Evolutionary conservation across 2,113 vertebrate species (phyloP), one percentile per base, ranked within the genome.

Genomic region (Pseudorhombus dupliciocellatus): DNA sequence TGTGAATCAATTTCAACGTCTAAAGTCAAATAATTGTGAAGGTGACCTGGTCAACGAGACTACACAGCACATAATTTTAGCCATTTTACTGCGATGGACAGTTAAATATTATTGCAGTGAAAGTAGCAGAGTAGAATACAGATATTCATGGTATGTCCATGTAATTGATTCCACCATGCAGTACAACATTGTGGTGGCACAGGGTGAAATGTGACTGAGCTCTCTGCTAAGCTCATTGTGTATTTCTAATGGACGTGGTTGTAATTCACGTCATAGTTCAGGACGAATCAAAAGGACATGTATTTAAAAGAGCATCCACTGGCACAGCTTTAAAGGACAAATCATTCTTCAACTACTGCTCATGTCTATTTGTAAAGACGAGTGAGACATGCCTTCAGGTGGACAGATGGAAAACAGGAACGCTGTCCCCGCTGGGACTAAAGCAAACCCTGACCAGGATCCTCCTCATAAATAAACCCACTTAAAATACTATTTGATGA

Each of bases 331-430:
- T 55, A 80, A 75, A 84, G 90, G 79, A 70, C 77, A 81, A 87
- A 82, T 88, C 83, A 83, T 79, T 85, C 86, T 79, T 64, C 74
- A 66, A 40, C 77, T 58, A 53, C 64, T 22, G 66, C 85, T 83
- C 87, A 89, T 79, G 79, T 87, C 87, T 87, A 84, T 91, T 89
- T 88, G 89, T 66, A 83, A 88, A 88, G 84, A 84, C 90, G 79
- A 79, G 72, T 85, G 86, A 48, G 62, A 84, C 89, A 89, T 76
- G 18, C 75, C 81, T 76, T 77, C 82, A 84, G 76, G 80, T 88
- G 83, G 77, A 16, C 85, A 88, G 84, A 75, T 88, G 88, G 81
- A 75, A 68, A 64, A 58, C 78, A 55, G 73, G 80, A 81, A 84
- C 80, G 69, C 69, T 63, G 70, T 18, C 76, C 70, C 30, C 9